phyloP scores from a whole-genome alignment of 2,113 vertebrate species.

The Sminthopsis crassicaudata region DNA sequence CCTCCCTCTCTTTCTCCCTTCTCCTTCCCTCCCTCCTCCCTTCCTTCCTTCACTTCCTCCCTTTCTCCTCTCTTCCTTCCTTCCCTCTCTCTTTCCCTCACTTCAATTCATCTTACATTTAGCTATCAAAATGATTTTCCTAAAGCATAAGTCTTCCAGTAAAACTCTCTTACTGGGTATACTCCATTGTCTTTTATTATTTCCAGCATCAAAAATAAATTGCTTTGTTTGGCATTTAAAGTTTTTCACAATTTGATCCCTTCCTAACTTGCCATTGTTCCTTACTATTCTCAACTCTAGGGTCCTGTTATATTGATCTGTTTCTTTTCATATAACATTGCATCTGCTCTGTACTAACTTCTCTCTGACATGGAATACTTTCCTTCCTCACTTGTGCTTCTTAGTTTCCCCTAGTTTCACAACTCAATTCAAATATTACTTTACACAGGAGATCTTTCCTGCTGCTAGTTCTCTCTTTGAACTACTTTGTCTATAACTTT shows the following conservation, averaged over 20 bases:
- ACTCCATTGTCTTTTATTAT: background rate
- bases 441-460: too few relatives aligned
- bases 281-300: background rate
- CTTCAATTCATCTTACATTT: background rate
- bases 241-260: background rate
- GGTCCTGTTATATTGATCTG: background rate
- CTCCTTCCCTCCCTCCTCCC: too few relatives aligned
- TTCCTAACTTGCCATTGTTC: background rate
- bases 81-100: background rate
- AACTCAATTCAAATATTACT: background rate
- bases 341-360: background rate
- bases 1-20: too few relatives aligned
- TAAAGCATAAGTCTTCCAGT: background rate
- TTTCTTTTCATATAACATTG: background rate
- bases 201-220: background rate
- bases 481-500: background rate
- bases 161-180: background rate
- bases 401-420: background rate
- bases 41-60: too few relatives aligned
- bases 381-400: background rate
- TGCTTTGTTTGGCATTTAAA: background rate
- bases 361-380: background rate
- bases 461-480: background rate
- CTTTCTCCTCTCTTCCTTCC: too few relatives aligned
- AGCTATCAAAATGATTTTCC: background rate